Evolutionary conservation across 1,140 invertebrate species (phyloP).

Genomic region (Pseudomyrmex gracilis): DNA sequence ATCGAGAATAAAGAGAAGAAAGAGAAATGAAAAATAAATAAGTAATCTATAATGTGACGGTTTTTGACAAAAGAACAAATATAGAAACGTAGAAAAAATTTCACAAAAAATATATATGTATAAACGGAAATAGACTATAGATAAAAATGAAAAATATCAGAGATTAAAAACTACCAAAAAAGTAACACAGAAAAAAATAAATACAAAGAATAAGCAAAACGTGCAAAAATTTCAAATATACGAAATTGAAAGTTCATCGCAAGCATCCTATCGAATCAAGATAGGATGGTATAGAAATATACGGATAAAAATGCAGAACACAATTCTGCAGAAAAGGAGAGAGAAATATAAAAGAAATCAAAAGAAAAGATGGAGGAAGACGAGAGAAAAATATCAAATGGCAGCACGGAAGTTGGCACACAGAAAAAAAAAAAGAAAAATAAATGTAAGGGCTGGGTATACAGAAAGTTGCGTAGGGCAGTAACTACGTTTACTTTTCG

Average conservation of each 20-base stretch:
- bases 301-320: not conserved
- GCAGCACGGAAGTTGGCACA: not conserved
- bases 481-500: constrained; percentile 35
- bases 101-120: too few relatives aligned
- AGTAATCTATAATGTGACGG: too few relatives aligned
- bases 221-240: not conserved
- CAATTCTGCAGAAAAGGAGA: not conserved
- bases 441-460: not conserved
- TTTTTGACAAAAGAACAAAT: too few relatives aligned
- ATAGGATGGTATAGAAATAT: not conserved
- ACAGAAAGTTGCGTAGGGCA: constrained; percentile 17
- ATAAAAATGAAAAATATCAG: too few relatives aligned
- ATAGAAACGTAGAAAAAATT: too few relatives aligned
- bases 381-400: constrained; percentile 36
- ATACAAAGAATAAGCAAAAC: not conserved
- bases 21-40: too few relatives aligned
- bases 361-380: constrained; percentile 13
- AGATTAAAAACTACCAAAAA: too few relatives aligned
- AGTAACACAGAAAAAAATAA: too few relatives aligned
- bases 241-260: constrained; percentile 14
- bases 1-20: too few relatives aligned
- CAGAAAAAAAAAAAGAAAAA: not conserved
- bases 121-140: too few relatives aligned
- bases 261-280: constrained; percentile 9
- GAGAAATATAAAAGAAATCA: not conserved